A percentile compares a stretch with the other conserved stretches of the same genome.
Conservation (phyloP, 2,888 invertebrate genomes). For the Syrphus vitripennis region DNA sequence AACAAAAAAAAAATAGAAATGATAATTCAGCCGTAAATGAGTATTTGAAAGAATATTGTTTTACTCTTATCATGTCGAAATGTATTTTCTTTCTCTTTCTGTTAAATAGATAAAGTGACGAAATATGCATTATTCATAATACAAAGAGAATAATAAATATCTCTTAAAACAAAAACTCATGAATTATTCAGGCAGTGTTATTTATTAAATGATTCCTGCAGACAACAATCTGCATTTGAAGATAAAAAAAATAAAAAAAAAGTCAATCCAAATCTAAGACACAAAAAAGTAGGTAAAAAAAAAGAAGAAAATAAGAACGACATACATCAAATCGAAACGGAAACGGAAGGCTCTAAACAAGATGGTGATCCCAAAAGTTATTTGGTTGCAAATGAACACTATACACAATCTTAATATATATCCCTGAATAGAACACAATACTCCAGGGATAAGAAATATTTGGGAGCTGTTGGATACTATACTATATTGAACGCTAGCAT, state of each 20-base stretch:
- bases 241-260: slow-evolving; percentile 8
- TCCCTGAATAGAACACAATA: neutral
- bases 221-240: slow-evolving; percentile 43
- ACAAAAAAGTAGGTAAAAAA: neutral
- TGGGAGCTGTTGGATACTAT: neutral
- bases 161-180: slow-evolving; percentile 54
- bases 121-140: slow-evolving; percentile 62
- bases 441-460: neutral
- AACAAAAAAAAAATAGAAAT: slow-evolving; percentile 5
- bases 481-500: neutral
- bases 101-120: slow-evolving; percentile 33
- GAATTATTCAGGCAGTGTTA: slow-evolving; percentile 62
- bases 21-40: slow-evolving; percentile 25
- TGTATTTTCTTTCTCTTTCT: neutral
- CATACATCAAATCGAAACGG: slow-evolving; percentile 10
- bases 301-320: neutral
- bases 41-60: slow-evolving; percentile 3
- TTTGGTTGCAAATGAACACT: slow-evolving; percentile 60
- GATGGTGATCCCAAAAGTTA: slow-evolving; percentile 43
- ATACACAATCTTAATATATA: neutral
- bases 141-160: slow-evolving; percentile 67
- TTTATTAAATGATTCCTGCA: slow-evolving; percentile 64
- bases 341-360: slow-evolving; percentile 21
- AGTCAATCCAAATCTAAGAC: neutral
- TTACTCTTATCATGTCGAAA: neutral